Percentiles rank a stretch among this genome's conserved stretches.
These are phyloP conservation scores for Zelleria hepariella DNA, from an alignment of 2,888 invertebrate species.

Conservation along the genomic window DNA sequence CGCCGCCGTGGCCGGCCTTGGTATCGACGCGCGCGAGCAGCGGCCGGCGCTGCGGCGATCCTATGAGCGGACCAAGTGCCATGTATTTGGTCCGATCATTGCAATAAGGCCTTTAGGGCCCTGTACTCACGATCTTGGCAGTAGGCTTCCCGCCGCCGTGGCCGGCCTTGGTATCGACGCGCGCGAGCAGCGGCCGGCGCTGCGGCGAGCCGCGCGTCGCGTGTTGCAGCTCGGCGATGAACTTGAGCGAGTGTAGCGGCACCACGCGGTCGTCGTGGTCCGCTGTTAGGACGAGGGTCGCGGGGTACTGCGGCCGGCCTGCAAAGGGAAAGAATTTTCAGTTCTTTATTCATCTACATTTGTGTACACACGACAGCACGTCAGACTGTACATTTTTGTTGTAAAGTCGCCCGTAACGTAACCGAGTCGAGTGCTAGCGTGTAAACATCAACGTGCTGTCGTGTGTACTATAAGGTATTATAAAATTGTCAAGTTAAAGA, in stretches of 20 bases:
- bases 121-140: conserved; percentile 85
- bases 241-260: conserved; percentile 96
- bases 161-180: conserved; percentile 95
- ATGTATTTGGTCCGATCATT: too few species aligned
- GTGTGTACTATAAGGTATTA: too few species aligned
- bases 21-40: neutral
- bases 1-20: too few species aligned
- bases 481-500: too few species aligned
- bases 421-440: too few species aligned
- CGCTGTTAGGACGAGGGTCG: conserved; percentile 92
- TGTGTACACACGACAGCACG: too few species aligned
- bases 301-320: conserved; percentile 83
- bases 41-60: conserved; percentile 69
- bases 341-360: too few species aligned
- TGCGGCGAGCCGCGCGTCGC: conserved; percentile 74
- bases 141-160: conserved; percentile 98
- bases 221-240: conserved; percentile 91
- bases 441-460: too few species aligned
- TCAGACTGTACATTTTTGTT: too few species aligned
- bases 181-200: conserved; percentile 87
- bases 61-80: neutral
- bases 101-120: too few species aligned
- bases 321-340: neutral
- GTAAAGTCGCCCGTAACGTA: too few species aligned
- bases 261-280: conserved; percentile 99